Percentiles rank a stretch among this genome's conserved stretches.
These are phyloP conservation scores for Bursaphelenchus mucronatus DNA, from an alignment of 1,140 invertebrate species.

Conservation along the genomic window DNA sequence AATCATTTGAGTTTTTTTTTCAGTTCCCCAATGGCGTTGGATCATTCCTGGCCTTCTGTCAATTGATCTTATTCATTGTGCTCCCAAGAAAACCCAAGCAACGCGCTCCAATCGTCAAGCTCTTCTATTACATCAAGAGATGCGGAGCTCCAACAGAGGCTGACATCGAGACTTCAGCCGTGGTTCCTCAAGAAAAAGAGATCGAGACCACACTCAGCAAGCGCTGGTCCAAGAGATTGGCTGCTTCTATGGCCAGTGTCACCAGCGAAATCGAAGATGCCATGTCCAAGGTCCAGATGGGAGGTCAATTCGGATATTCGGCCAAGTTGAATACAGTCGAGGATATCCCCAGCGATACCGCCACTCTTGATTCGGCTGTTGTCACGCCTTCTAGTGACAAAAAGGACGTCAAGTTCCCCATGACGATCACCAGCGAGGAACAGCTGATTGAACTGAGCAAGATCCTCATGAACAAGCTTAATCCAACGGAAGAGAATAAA, in stretches of 20 bases:
- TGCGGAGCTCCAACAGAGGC: conserved; percentile 15
- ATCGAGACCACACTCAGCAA: conserved; percentile 36
- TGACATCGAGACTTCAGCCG: conserved; percentile 42
- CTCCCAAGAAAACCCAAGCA: conserved; percentile 57
- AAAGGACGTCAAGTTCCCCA: conserved; percentile 5
- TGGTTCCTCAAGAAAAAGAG: conserved; percentile 45
- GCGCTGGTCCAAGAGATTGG: conserved; percentile 41
- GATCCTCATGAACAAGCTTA: conserved; percentile 28
- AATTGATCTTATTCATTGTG: conserved; percentile 56
- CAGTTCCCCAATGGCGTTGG: conserved; percentile 59
- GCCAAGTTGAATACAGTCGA: conserved; percentile 29
- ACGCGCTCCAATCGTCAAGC: conserved; percentile 43
- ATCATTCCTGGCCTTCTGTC: conserved; percentile 48
- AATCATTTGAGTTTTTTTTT: conserved; percentile 34
- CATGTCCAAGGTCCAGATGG: conserved; percentile 48
- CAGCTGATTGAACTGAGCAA: conserved; percentile 22
- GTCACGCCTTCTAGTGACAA: conserved; percentile 21
- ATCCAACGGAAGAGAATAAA: not conserved
- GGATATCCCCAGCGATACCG: conserved; percentile 21
- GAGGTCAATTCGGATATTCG: conserved; percentile 42
- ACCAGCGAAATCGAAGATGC: conserved; percentile 47
- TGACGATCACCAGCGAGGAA: conserved; percentile 30
- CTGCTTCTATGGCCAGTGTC: conserved; percentile 39
- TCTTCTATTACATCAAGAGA: conserved; percentile 38
- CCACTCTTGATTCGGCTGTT: conserved; percentile 20